Evolutionary conservation across 37 sponge, comb jelly and placozoan species (phyloP), one percentile per base, ranked within the genome.

Genomic region (Haliclona indistincta): DNA sequence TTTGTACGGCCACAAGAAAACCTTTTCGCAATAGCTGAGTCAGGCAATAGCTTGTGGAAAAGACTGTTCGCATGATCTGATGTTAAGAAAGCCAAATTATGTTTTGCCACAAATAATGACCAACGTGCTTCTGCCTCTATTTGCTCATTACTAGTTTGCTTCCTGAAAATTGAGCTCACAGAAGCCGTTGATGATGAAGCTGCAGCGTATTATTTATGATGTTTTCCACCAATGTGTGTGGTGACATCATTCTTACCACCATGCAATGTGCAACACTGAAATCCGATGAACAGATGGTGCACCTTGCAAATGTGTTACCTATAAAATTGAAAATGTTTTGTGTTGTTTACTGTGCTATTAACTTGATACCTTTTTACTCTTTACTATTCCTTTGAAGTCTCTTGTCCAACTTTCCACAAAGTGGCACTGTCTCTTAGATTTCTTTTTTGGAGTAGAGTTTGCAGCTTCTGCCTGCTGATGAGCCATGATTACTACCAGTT

Each of bases 1-100:
- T 83, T 83, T 40, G 75, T 83, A 66, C 75, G 83, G 13, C 76
- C 76, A 74, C 75, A 83, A 19, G 56, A 36, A 66, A 83, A 83
- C 35, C 13, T 28, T 4, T 75, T 83, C 8, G 68, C 83, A 68
- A 75, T 68, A 3, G 29, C 54, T n/a, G 83, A 83, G 49, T 83
- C 73, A 40, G 68, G 62, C 66, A 74, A 83, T 38, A 83, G 37
- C 37, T 55, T 75, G 10, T 56, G 62, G 45, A 83, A 83, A 1
- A 74, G 68, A 11, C 54, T 81, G 15, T 62, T 81, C 28, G 73
- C 66, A 71, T 71, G 81, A 81, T 81, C 81, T 71, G 72, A 71
- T 33, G 81, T 64, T 42, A 56, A 56, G 44, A 81, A 71, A 22
- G 81, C 17, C 2, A 67, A 40, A 25, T 74, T 68, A 43, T 75